phyloP scores from a whole-genome alignment of 2,113 vertebrate genomes.

The Labeo rohita region DNA sequence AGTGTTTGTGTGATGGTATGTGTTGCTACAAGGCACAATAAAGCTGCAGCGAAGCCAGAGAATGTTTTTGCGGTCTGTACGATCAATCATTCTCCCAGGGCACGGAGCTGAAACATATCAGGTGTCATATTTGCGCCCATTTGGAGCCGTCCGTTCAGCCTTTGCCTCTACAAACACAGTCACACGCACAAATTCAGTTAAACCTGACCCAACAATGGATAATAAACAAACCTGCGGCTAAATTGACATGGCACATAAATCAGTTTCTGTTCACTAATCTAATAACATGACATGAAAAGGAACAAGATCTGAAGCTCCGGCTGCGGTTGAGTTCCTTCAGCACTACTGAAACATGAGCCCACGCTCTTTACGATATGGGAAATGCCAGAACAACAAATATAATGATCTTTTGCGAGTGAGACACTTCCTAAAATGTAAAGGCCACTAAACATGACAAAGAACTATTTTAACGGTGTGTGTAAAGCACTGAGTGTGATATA shows the following conservation, averaged over 20 bases:
- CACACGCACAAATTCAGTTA: conserved; percentile 52
- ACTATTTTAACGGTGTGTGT: not conserved
- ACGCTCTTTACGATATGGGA: not conserved
- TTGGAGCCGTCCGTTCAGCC: conserved; percentile 42
- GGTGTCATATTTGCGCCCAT: conserved; percentile 40
- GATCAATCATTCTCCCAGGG: conserved; percentile 50
- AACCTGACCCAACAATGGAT: conserved; percentile 39
- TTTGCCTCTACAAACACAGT: conserved; percentile 12
- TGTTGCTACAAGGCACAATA: conserved; percentile 45
- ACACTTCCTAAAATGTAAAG: not conserved
- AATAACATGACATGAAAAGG: conserved; percentile 35
- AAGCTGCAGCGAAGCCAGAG: conserved; percentile 44
- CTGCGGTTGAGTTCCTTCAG: not conserved
- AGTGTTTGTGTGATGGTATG: not conserved
- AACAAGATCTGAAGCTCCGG: conserved; percentile 1
- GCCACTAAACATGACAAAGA: not conserved
- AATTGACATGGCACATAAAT: conserved; percentile 51
- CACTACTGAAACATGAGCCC: not conserved
- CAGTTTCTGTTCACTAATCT: conserved; percentile 40
- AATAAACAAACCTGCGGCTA: conserved; percentile 55
- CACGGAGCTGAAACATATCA: conserved; percentile 40
- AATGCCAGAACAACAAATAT: not conserved
- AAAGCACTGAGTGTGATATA: not conserved
- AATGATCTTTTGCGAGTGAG: not conserved
- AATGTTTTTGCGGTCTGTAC: conserved; percentile 42